Conservation (phyloP, 2,888 invertebrate species). For the Lasioglossum villosulum region DNA sequence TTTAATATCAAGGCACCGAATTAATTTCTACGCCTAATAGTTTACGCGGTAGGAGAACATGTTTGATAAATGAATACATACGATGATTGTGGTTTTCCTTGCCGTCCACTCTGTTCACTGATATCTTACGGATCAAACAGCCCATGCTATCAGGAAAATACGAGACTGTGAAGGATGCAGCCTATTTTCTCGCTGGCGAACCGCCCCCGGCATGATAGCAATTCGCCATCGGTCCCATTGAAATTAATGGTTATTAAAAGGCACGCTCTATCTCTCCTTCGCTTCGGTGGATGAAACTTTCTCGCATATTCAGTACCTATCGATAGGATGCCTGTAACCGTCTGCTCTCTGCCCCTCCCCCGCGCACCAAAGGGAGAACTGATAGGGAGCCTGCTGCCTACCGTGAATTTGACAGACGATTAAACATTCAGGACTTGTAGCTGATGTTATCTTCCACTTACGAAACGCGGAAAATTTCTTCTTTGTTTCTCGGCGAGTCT, state of each 20-base stretch:
- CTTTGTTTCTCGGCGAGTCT: constrained; percentile 6
- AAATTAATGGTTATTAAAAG: constrained; percentile 79
- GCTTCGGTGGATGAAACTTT: constrained; percentile 31
- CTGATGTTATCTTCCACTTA: constrained; percentile 45
- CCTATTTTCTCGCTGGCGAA: constrained; percentile 24
- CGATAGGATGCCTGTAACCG: constrained; percentile 26
- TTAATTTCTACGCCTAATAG: too few relatives aligned
- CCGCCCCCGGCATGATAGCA: constrained; percentile 66
- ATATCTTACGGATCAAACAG: constrained; percentile 33
- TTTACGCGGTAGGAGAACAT: constrained; percentile 17
- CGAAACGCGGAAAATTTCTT: constrained; percentile 13
- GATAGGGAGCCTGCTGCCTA: constrained; percentile 42
- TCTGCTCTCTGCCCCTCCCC: constrained; percentile 3
- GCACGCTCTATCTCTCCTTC: constrained; percentile 39
- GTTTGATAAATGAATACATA: constrained; percentile 46
- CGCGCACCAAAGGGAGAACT: constrained; percentile 30
- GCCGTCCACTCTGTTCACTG: background rate
- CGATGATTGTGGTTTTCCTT: constrained; percentile 3
- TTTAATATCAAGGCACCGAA: too few relatives aligned
- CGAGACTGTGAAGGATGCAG: constrained; percentile 19
- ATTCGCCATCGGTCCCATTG: constrained; percentile 52
- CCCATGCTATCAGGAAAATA: constrained; percentile 27
- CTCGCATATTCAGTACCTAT: constrained; percentile 35
- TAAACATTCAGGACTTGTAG: constrained; percentile 53
- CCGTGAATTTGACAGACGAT: constrained; percentile 63